phyloP scores from a whole-genome alignment of 2,113 vertebrate genomes.

The Myodes glareolus region DNA sequence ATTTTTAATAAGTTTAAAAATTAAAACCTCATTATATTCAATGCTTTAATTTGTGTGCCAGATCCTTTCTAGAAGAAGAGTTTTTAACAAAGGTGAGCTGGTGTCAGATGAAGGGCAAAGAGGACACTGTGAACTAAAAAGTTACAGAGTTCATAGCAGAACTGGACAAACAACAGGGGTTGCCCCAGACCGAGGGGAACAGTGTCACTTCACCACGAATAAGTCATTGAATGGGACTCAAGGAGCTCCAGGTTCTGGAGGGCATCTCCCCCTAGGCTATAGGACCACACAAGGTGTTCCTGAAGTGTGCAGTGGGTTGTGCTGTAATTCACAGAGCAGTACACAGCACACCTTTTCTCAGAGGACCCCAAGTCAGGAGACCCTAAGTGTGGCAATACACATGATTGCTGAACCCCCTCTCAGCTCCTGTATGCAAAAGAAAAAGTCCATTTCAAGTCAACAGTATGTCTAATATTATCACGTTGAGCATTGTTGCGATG shows the following conservation, averaged over 20 bases:
- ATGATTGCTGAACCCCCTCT: neutral
- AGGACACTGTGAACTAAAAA: neutral
- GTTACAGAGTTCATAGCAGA: neutral
- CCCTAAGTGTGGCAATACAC: rapidly evolving
- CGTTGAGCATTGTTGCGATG: neutral
- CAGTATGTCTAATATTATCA: neutral
- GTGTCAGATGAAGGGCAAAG: neutral
- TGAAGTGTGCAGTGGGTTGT: rapidly evolving
- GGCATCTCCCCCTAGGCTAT: neutral
- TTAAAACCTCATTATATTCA: neutral
- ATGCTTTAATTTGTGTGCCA: neutral
- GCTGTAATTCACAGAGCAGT: neutral
- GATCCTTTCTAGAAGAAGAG: neutral
- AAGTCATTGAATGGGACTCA: rapidly evolving
- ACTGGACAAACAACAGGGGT: neutral
- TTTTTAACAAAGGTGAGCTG: neutral
- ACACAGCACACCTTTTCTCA: neutral
- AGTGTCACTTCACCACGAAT: neutral
- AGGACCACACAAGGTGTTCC: neutral
- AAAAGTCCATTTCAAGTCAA: neutral
- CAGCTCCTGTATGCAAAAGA: neutral
- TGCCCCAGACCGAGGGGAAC: neutral
- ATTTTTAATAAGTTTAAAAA: neutral
- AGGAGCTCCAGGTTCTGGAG: rapidly evolving
- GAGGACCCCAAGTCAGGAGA: neutral